Base-by-base conservation (phyloP, 2,888 invertebrate genomes). In the Tachina lurida region DNA sequence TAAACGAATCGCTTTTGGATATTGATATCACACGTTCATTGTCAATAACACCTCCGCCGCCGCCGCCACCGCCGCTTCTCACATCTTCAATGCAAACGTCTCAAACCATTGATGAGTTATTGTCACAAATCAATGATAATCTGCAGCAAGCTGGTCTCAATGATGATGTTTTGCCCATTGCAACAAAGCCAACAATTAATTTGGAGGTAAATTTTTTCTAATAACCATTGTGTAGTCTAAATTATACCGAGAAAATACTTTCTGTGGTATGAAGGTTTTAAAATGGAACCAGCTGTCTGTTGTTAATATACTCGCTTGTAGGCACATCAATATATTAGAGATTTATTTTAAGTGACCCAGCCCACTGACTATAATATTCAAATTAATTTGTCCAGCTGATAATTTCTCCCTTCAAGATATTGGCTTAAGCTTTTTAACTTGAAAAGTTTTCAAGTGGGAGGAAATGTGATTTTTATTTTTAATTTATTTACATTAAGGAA, bases 121-220 rank as follows among this genome's bases (percentile, higher is more conserved):
- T 92, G 39, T 87, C 86, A 56, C 89, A 91, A 47, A 91, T 92
- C 43, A 91, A 91, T 88, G 88, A 91, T 39, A 91, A 91, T 88
- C 78, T 92, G 43, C 89, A 89, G 84, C 85, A 89, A 88, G 90
- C 90, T 56, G 88, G 88, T 65, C 68, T 86, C 45, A 87, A 88
- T 67, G 84, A 88, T 86, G 90, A 89, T 10, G 63, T 80, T 45
- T 80, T 86, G 56, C 47, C 76, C 43, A 83, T 86, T 68, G 76
- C 76, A 19, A 67, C 56, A n/a, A n/a, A n/a, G 10, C 79, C 86
- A 22, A 15, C 75, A 1, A 73, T 62, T n/a, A 79, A 80, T 54
- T 60, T 68, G n/a, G 83, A 86, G 86, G 86, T 86, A 86, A 86
- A 76, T 76, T 63, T 76, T 63, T 15, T 77, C 4, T 54, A 43